These are phyloP conservation scores for Sciurus vulgaris DNA, from an alignment of 2,797 vertebrate species.

Conservation along the genomic window DNA sequence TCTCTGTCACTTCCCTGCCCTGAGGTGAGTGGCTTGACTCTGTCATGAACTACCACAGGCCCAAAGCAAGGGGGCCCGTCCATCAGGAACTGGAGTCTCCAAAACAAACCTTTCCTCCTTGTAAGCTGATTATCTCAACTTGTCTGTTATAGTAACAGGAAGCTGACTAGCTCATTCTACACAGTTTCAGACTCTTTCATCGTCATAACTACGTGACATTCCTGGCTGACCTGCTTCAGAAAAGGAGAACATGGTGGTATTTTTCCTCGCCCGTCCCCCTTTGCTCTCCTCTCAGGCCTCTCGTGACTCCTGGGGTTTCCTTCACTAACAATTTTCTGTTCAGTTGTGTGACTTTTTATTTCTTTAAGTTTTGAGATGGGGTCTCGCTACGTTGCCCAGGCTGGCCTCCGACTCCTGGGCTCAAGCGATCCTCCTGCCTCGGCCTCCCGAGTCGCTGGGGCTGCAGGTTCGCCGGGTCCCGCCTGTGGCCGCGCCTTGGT, in stretches of 20 bases:
- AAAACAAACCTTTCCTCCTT: background rate
- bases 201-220: background rate
- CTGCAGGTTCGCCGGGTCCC: no score
- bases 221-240: background rate
- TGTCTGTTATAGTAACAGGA: background rate
- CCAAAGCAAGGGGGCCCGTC: background rate
- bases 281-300: no score
- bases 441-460: background rate
- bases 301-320: background rate
- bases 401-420: background rate
- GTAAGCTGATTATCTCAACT: background rate
- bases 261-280: background rate
- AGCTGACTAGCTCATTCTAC: background rate
- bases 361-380: background rate
- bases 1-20: background rate
- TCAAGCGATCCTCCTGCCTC: background rate
- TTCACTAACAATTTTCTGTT: background rate
- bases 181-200: background rate
- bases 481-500: background rate
- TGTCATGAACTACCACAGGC: no score
- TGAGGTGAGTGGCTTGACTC: background rate
- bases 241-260: background rate
- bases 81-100: background rate
- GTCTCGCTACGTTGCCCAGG: no score
- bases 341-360: background rate